Conservation (phyloP, 2,888 invertebrate species). For the Eupithecia insigniata region DNA sequence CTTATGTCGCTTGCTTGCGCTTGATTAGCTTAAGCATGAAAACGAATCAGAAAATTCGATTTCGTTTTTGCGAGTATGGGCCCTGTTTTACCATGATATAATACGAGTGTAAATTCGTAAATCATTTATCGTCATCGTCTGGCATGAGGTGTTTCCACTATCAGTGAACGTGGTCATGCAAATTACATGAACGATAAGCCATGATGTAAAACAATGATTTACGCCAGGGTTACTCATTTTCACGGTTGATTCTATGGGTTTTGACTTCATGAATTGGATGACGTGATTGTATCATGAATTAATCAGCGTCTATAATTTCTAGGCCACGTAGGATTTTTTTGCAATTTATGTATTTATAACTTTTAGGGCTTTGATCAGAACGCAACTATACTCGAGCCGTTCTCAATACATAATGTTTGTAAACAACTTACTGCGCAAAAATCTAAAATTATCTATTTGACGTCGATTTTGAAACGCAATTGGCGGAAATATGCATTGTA, state of each 20-base stretch:
- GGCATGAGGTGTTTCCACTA: conserved; percentile 34
- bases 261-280: conserved; percentile 36
- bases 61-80: too few relatives aligned
- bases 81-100: background rate
- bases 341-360: background rate
- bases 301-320: background rate
- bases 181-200: conserved; percentile 61
- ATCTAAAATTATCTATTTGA: too few relatives aligned
- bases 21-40: too few relatives aligned
- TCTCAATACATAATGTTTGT: too few relatives aligned
- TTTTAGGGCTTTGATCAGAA: background rate
- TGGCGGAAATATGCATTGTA: too few relatives aligned
- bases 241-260: conserved; percentile 43
- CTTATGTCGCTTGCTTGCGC: too few relatives aligned
- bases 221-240: conserved; percentile 63
- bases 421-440: too few relatives aligned
- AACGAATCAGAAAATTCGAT: too few relatives aligned
- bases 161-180: conserved; percentile 57
- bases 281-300: conserved; percentile 14
- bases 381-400: too few relatives aligned
- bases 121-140: background rate
- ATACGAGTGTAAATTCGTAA: background rate
- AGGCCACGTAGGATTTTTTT: background rate
- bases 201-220: conserved; percentile 62
- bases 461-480: too few relatives aligned